Evolutionary conservation across 2,797 vertebrate species (phyloP), one percentile per base, ranked within the genome.

Genomic region (Naso thynnoides): DNA sequence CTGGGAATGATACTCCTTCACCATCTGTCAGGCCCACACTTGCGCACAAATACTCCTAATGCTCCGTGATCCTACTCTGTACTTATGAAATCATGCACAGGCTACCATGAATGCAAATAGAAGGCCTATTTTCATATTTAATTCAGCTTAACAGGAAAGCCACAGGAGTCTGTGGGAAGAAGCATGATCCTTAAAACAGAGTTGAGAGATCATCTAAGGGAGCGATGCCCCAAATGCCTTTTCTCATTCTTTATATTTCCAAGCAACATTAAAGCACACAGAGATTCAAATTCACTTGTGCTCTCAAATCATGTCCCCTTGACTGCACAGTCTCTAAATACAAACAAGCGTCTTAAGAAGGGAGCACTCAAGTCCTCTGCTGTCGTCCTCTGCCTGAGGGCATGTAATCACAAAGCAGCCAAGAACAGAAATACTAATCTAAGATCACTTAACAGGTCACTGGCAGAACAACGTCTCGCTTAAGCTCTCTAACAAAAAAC

Each of bases 351-450:
- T 61, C 77, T 71, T 45, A 31, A 81, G 73, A 77, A 66, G 54
- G 76, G 76, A 84, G 82, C 78, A 71, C 65, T 83, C 73, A 71
- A 71, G 72, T 44, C 39, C 54, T 84, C 61, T 56, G 64, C 67
- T 86, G 33, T 53, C 60, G 73, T 76, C 70, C 33, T 11, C 8
- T 24, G 76, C 76, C 74, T n/a, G 48, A 64, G 77, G 82, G 60
- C 49, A 16, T 52, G 66, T 82, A 82, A 88, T 85, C 84, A 84
- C 79, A 89, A 84, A 86, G 73, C 74, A 78, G 65, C 66, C 59
- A 70, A 76, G 79, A 77, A 78, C 73, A 75, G 60, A 85, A 81
- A 79, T 68, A 73, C 81, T 77, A 53, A 78, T 87, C 77, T 70
- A 73, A 69, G 76, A 76, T 86, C 82, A 79, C 57, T 83, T 63